Evolutionary conservation across 30 jellyfish, hydroid and myxozoan species (phyloP), one percentile per base, ranked within the genome.

Genomic region (Chrysaora quinquecirrha): DNA sequence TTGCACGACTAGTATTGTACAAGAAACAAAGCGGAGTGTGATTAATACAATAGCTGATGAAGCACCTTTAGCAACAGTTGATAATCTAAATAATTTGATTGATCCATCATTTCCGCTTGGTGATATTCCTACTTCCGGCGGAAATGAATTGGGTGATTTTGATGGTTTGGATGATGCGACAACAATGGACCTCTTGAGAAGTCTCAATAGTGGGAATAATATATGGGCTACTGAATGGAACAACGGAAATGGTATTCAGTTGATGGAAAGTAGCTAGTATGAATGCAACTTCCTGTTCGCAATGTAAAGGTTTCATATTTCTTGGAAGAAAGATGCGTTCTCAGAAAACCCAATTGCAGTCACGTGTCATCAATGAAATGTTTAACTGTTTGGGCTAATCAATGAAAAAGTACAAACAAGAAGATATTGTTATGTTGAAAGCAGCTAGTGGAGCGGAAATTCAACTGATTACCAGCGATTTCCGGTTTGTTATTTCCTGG

Each of bases 131-230:
- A 32, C 89, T 48, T 62, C 80, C 65, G 75, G 82, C 81, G 89
- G 89, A 43, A 78, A 48, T 50, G 92, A 64, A 34, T 25, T 82
- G 7, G 72, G 74, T 48, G 92, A 82, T 16, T 22, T 82, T 2
- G 92, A 82, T 28, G 92, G 92, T 25, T 35, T 82, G 46, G 92
- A 82, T 27, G 92, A 69, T 27, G 92, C 85, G 29, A 81, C 34
- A 0, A 82, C 92, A 9, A 71, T 82, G 29, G 92, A 82, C 0
- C 29, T 82, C n/a, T 69, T 82, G 1, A 34, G 85, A 33, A 82
- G 92, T 68, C 54, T 82, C 62, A 71, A 82, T 48, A 82, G 92
- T 33, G 92, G 92, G n/a, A 71, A 82, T 28, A 69, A 82, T 48
- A 69, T 82, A 2, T 82, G 92, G 91, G 78, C 60, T 4, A 67